Evolutionary conservation across 2,888 invertebrate genomes (phyloP), one percentile per base, ranked within the genome.

Genomic region (Megalurothrips usitatus): DNA sequence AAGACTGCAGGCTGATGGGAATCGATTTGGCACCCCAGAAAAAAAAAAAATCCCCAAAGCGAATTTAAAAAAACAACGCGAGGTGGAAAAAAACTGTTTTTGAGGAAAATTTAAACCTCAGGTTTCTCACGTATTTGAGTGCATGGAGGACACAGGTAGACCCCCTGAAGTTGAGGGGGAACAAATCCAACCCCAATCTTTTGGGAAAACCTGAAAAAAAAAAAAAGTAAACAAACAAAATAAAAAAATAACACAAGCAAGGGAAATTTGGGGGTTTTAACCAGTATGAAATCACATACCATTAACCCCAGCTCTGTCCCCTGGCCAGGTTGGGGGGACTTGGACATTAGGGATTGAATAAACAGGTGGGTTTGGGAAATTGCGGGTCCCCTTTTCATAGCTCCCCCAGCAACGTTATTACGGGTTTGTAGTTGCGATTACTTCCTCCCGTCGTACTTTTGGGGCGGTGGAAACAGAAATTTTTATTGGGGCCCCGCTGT

Each of bases 61-160:
- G 34, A n/a, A 43, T 4, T 43, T 2, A 4, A 43, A 6, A 43
- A 6, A 43, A 43, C 2, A 43, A 6, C 6, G 34, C 3, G 34
- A 43, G 6, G 6, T 6, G 6, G 34, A 4, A 43, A 6, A 2
- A 43, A 43, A 43, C 34, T 43, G 34, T 6, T 43, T 43, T 2
- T 6, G 6, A 43, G 6, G 34, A 43, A n/a, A 4, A 43, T 6
- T 2, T 43, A 43, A 43, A 6, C 34, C 11, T 26, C 26, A 75
- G 26, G n/a, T 1, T 26, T 10, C 68, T 75, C 12, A 75, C 68
- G 68, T 75, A 26, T 26, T 75, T 12, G 68, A 26, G 23, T 75
- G 68, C 68, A 75, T 75, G 68, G 68, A 75, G 12, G 68, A 75
- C 26, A 75, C 68, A 8, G 68, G 26, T 75, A 75, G 23, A 75